A percentile compares a stretch with the other conserved stretches of the same genome.
Evolutionary conservation across 2,888 invertebrate genomes (phyloP).

Genomic region (Leptarthrus brevirostris): DNA sequence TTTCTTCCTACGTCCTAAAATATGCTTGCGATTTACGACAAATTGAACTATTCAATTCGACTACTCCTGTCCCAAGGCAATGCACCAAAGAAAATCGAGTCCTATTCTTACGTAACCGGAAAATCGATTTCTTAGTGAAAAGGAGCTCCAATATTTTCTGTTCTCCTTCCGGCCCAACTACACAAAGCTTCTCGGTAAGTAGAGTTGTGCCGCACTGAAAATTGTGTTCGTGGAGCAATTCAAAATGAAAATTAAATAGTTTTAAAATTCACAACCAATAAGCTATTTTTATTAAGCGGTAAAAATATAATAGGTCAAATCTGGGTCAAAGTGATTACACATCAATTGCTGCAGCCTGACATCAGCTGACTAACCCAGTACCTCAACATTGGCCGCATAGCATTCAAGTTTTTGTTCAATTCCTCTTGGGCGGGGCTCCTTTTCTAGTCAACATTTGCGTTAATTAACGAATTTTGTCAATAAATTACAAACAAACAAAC

Average conservation of each 20-base stretch:
- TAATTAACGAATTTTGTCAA: background rate
- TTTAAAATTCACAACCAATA: background rate
- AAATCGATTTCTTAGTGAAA: background rate
- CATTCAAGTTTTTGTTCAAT: background rate
- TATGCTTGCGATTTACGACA: background rate
- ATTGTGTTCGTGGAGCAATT: background rate
- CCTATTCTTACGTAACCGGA: background rate
- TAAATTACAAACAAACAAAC: background rate
- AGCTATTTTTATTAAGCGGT: background rate
- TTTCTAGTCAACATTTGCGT: background rate
- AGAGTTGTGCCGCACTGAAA: background rate
- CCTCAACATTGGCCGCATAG: background rate
- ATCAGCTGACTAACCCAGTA: background rate
- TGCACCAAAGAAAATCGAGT: background rate
- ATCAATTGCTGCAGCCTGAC: background rate
- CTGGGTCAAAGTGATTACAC: slow-evolving; percentile 4
- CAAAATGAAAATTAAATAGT: background rate
- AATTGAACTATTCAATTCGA: background rate
- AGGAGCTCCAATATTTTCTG: no score
- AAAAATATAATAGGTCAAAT: slow-evolving; percentile 5
- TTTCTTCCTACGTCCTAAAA: background rate
- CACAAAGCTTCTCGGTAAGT: background rate
- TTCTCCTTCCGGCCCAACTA: background rate
- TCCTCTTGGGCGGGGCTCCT: background rate
- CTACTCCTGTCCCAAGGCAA: background rate